Conservation (phyloP, 2,113 vertebrate genomes). For the Hippocampus abdominalis region DNA sequence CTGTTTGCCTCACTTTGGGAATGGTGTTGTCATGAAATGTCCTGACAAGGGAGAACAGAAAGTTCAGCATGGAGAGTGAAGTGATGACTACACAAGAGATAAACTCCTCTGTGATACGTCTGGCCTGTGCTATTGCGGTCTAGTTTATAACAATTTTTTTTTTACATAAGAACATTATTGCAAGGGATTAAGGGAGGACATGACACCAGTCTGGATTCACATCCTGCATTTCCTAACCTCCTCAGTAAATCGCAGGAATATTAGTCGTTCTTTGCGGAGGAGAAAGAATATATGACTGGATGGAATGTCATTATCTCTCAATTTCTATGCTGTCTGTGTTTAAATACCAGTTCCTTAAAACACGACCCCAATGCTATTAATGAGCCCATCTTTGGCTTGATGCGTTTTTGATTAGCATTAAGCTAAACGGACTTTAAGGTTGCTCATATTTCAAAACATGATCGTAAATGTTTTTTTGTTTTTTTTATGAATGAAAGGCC, state of each 20-base stretch:
- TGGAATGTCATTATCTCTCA: too few relatives aligned
- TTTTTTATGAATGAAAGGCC: background rate
- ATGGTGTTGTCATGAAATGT: conserved; percentile 1
- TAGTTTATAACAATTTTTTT: background rate
- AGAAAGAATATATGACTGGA: background rate
- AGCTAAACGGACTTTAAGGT: too few relatives aligned
- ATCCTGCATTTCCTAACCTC: background rate
- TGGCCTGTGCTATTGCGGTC: background rate
- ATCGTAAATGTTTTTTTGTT: background rate
- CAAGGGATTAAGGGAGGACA: background rate
- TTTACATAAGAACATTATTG: background rate
- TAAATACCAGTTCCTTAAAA: too few relatives aligned
- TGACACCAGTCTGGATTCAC: background rate
- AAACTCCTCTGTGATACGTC: background rate
- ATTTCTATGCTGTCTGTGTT: too few relatives aligned
- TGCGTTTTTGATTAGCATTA: too few relatives aligned
- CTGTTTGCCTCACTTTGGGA: conserved; percentile 24
- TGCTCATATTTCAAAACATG: too few relatives aligned
- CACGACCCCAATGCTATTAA: too few relatives aligned
- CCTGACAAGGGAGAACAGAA: background rate
- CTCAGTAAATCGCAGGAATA: too few relatives aligned
- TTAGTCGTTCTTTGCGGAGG: background rate
- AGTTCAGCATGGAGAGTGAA: conserved; percentile 1
- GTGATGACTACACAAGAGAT: conserved; percentile 6
- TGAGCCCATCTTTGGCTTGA: too few relatives aligned